phyloP scores from a whole-genome alignment of 2,797 vertebrate species.

The Eutrigla gurnardus region DNA sequence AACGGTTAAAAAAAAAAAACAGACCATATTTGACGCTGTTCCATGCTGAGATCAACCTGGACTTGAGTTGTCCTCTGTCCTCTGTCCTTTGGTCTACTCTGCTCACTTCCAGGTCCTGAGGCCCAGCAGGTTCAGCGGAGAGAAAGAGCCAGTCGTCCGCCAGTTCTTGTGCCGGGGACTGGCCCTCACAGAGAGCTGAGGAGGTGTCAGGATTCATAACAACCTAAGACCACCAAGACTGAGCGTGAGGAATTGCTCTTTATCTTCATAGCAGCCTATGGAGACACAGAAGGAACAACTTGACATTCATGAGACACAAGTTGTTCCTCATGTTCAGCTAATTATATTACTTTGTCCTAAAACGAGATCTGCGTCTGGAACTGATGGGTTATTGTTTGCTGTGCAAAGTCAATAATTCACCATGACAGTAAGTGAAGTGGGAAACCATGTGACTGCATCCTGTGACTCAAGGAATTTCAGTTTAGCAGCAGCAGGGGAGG shows the following conservation, averaged over 20 bases:
- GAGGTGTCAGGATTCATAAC: constrained; percentile 66
- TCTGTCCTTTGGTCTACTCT: constrained; percentile 60
- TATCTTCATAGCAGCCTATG: constrained; percentile 55
- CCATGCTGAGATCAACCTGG: constrained; percentile 89
- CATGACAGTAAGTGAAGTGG: constrained; percentile 24
- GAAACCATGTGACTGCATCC: constrained; percentile 63
- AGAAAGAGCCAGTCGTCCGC: constrained; percentile 78
- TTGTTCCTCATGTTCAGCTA: not conserved
- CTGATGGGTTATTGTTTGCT: constrained; percentile 7
- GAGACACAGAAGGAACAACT: not conserved
- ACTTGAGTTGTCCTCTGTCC: constrained; percentile 86
- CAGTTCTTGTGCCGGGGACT: constrained; percentile 51
- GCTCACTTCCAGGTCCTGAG: constrained; percentile 19
- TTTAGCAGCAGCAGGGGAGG: constrained; percentile 3
- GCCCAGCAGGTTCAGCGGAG: constrained; percentile 44
- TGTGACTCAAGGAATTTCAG: constrained; percentile 67
- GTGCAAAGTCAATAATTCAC: constrained; percentile 37
- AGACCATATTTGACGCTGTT: constrained; percentile 92
- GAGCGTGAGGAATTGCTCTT: constrained; percentile 16
- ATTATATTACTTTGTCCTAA: not conserved
- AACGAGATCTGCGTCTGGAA: not conserved
- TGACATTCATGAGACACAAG: not conserved
- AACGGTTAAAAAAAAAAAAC: constrained; percentile 51
- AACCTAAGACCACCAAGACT: constrained; percentile 11
- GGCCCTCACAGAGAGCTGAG: constrained; percentile 61